Percentiles rank a stretch among this genome's conserved stretches.
phyloP scores from a whole-genome alignment of 2,113 vertebrate genomes.

The Riparia riparia region DNA sequence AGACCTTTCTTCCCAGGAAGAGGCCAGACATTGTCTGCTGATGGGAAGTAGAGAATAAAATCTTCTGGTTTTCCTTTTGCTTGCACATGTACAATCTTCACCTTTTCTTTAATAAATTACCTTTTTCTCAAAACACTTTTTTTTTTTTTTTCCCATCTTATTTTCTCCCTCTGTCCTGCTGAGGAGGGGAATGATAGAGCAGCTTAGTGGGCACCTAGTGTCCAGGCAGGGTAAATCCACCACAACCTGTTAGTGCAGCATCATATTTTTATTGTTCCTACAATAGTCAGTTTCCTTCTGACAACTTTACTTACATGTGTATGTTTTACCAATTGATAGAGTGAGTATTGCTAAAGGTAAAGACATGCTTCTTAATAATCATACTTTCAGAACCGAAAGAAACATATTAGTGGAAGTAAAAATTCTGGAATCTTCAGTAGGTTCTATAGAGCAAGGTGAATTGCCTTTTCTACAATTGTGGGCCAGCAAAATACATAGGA shows the following conservation, averaged over 20 bases:
- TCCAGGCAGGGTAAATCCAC: neutral
- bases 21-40: neutral
- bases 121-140: neutral
- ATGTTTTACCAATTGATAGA: neutral
- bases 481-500: neutral
- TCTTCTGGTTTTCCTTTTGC: neutral
- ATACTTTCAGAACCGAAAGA: neutral
- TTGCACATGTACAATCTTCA: neutral
- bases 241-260: neutral
- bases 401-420: neutral
- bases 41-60: neutral
- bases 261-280: neutral
- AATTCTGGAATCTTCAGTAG: neutral
- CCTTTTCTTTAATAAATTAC: neutral
- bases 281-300: neutral
- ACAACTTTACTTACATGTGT: neutral
- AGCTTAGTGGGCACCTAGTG: neutral
- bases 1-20: neutral
- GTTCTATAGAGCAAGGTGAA: neutral
- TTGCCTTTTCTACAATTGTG: neutral
- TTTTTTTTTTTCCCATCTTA: neutral
- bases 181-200: neutral
- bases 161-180: neutral
- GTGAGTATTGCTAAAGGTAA: neutral
- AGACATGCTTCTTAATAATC: neutral